Conservation (phyloP, 2,113 vertebrate species). For the Planiliza haematocheilus region DNA sequence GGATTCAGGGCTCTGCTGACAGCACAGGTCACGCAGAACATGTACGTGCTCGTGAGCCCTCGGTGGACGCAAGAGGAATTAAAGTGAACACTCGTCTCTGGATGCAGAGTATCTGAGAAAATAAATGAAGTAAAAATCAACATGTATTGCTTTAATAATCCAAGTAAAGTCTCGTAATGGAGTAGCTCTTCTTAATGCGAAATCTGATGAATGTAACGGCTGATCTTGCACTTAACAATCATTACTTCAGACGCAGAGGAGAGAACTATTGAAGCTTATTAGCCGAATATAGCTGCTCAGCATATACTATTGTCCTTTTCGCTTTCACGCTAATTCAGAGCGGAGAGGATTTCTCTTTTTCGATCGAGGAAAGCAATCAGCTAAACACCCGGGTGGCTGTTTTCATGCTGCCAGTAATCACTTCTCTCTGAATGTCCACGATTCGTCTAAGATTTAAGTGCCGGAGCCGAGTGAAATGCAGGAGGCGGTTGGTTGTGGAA, state of each 20-base stretch:
- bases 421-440: slow-evolving; percentile 4
- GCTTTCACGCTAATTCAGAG: neutral
- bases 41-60: slow-evolving; percentile 5
- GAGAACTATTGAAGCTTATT: neutral
- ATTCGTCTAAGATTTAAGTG: neutral
- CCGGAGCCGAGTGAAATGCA: no score
- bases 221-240: slow-evolving; percentile 9
- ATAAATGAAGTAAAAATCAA: no score
- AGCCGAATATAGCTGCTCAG: neutral
- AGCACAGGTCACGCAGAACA: slow-evolving; percentile 44
- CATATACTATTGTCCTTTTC: neutral
- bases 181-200: slow-evolving; percentile 14
- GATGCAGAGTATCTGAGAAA: neutral
- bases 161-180: slow-evolving; percentile 1
- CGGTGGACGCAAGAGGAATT: neutral
- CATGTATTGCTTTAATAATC: slow-evolving; percentile 3
- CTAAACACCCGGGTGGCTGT: slow-evolving; percentile 31
- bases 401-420: slow-evolving; percentile 13
- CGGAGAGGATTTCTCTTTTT: slow-evolving; percentile 39
- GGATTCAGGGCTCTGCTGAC: slow-evolving; percentile 46
- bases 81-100: neutral
- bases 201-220: slow-evolving; percentile 24
- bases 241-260: slow-evolving; percentile 6
- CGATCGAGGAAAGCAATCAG: slow-evolving; percentile 42
- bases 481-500: no score